These are phyloP conservation scores for Lamellibrachia luymesi DNA, from an alignment of 1,140 invertebrate species.

Conservation along the genomic window DNA sequence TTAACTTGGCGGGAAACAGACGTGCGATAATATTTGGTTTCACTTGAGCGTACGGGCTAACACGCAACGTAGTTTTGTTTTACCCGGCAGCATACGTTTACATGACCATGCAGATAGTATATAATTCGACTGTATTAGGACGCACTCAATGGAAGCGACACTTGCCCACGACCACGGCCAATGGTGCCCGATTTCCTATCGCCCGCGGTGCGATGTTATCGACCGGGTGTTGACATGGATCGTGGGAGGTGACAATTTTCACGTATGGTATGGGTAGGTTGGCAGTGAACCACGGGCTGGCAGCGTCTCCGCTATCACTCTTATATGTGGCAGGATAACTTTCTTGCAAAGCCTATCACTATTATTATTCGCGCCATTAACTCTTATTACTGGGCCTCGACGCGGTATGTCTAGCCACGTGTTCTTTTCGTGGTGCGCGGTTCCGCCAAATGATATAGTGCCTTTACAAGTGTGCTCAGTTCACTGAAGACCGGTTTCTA, in stretches of 20 bases:
- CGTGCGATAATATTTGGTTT: neutral
- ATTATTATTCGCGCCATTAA: neutral
- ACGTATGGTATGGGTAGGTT: neutral
- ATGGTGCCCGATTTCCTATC: conserved; percentile 3
- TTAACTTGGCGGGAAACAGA: neutral
- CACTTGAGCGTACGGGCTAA: neutral
- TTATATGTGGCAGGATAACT: neutral
- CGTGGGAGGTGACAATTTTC: neutral
- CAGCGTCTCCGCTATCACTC: neutral
- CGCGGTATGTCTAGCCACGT: neutral
- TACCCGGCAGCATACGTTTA: neutral
- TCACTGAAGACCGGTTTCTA: neutral
- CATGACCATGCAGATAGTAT: neutral
- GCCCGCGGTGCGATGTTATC: neutral
- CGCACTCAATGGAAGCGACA: neutral
- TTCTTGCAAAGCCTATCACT: neutral
- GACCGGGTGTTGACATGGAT: neutral
- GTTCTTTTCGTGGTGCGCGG: neutral
- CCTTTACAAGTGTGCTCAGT: neutral
- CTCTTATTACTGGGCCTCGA: neutral
- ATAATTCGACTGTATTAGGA: neutral
- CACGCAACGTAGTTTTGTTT: neutral
- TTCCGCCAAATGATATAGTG: neutral
- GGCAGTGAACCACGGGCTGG: neutral
- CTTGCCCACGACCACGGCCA: neutral